phyloP scores from a whole-genome alignment of 2,113 vertebrate species.

The Chascanopsetta lugubris region DNA sequence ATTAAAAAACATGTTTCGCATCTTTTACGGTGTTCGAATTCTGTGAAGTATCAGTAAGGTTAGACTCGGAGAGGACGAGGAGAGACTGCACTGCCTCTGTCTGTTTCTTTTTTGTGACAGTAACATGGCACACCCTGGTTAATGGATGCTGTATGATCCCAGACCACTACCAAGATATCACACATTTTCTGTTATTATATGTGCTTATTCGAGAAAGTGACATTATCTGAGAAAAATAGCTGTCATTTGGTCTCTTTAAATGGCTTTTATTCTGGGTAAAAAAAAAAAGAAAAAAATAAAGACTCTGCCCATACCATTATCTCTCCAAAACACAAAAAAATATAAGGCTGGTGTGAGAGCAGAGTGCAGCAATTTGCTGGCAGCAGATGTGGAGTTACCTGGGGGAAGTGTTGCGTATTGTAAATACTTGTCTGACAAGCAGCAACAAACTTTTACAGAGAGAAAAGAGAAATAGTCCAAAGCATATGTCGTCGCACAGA shows the following conservation, averaged over 20 bases:
- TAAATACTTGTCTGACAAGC: slow-evolving; percentile 10
- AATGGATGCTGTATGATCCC: neutral
- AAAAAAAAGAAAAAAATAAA: too few species aligned
- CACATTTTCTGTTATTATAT: neutral
- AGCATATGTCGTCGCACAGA: neutral
- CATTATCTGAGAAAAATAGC: slow-evolving; percentile 11
- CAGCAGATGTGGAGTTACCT: neutral
- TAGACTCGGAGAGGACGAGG: neutral
- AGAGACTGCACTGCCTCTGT: neutral
- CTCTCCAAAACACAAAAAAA: slow-evolving; percentile 22
- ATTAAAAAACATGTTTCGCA: neutral
- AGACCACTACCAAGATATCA: neutral
- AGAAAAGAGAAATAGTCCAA: neutral
- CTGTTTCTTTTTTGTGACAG: neutral
- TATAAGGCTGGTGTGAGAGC: slow-evolving; percentile 8
- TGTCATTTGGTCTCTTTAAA: slow-evolving; percentile 27
- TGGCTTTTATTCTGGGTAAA: slow-evolving; percentile 27
- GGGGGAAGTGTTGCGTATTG: slow-evolving; percentile 7
- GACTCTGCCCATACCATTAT: slow-evolving; percentile 19
- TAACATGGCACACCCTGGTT: neutral
- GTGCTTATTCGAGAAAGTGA: neutral
- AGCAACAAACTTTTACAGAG: neutral
- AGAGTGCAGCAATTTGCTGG: slow-evolving; percentile 14
- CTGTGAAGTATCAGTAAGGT: neutral
- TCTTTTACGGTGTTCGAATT: neutral